Evolutionary conservation across 2,797 vertebrate species (phyloP).

Genomic region (Sebastes taczanowskii): DNA sequence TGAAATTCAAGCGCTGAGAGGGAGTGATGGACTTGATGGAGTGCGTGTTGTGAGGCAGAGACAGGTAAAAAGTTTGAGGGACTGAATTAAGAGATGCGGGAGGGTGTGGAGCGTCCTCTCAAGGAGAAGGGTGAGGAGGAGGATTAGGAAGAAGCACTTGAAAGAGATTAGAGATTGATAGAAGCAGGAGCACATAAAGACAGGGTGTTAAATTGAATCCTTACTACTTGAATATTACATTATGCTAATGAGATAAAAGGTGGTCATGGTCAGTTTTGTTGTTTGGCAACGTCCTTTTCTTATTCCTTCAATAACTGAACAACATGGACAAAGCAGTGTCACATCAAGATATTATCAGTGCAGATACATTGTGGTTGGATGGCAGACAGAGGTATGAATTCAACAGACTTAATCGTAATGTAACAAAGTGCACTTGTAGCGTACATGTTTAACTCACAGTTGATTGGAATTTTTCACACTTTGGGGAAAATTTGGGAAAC

Average conservation of each 20-base stretch:
- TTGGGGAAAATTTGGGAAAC: neutral
- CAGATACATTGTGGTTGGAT: neutral
- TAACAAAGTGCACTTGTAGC: neutral
- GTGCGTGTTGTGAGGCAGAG: conserved; percentile 30
- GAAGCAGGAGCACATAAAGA: neutral
- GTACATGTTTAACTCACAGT: neutral
- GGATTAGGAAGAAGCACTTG: neutral
- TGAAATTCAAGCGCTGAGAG: conserved; percentile 40
- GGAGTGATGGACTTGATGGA: conserved; percentile 35
- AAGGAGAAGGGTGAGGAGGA: neutral
- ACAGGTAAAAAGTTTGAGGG: conserved; percentile 34
- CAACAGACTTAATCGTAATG: neutral
- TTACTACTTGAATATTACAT: neutral
- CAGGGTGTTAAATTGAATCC: neutral
- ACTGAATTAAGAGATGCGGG: conserved; percentile 13
- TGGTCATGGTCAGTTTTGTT: neutral
- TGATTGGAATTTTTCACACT: neutral
- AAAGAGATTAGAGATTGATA: conserved; percentile 5
- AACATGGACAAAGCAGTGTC: neutral
- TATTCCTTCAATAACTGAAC: neutral
- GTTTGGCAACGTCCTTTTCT: neutral
- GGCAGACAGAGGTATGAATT: neutral
- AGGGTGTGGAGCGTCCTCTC: conserved; percentile 3
- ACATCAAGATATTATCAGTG: neutral
- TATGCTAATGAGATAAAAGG: neutral